phyloP scores from a whole-genome alignment of 1,140 invertebrate species.

The Trichogramma pretiosum region DNA sequence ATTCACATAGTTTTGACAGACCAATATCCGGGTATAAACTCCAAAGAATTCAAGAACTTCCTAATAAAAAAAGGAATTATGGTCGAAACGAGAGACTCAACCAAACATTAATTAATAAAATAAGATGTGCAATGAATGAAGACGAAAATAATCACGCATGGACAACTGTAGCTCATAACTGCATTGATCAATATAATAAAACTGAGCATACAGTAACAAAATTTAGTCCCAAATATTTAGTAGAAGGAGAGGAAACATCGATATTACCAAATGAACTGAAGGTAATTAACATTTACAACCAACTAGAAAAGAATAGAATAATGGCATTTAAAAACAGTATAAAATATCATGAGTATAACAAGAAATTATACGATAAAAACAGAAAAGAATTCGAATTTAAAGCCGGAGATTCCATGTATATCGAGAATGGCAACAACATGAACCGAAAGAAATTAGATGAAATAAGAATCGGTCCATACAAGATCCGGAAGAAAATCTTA shows the following conservation, averaged over 20 bases:
- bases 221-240: constrained; percentile 13
- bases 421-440: constrained; percentile 25
- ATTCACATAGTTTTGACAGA: constrained; percentile 21
- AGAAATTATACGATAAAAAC: constrained; percentile 20
- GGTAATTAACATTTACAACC: constrained; percentile 3
- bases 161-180: constrained; percentile 13
- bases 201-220: constrained; percentile 12
- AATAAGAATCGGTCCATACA: constrained; percentile 22
- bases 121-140: constrained; percentile 15
- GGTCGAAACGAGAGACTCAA: constrained; percentile 18
- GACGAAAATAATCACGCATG: constrained; percentile 2
- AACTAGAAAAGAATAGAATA: constrained; percentile 20
- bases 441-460: constrained; percentile 26
- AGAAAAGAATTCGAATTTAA: constrained; percentile 20
- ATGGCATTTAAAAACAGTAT: constrained; percentile 18
- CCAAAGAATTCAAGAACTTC: constrained; percentile 19
- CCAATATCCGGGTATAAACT: constrained; percentile 19
- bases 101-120: constrained; percentile 18
- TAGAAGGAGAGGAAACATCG: constrained; percentile 1
- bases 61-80: constrained; percentile 10
- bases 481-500: background rate
- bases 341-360: constrained; percentile 25
- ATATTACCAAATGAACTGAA: constrained; percentile 12
- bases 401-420: constrained; percentile 19
- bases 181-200: constrained; percentile 11